These are phyloP conservation scores for Cotesia congregata DNA, from an alignment of 2,888 invertebrate species.

Conservation along the genomic window DNA sequence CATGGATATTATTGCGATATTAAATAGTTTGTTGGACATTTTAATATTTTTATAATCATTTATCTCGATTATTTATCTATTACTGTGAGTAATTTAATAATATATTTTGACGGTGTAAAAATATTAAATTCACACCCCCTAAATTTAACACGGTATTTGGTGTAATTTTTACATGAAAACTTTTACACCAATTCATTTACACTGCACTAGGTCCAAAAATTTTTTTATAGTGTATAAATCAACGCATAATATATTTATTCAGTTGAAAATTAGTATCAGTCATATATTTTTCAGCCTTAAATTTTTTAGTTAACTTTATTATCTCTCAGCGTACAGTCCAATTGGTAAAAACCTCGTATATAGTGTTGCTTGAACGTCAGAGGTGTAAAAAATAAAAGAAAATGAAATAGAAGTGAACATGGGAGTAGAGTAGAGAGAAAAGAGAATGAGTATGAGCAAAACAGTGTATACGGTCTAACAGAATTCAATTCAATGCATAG, in stretches of 20 bases:
- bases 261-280: slow-evolving; percentile 1
- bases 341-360: slow-evolving; percentile 3
- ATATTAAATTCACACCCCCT: neutral
- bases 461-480: slow-evolving; percentile 44
- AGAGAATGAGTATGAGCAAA: slow-evolving; percentile 9
- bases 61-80: no score
- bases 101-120: neutral
- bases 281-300: neutral
- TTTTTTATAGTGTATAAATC: neutral
- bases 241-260: neutral
- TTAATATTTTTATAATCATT: no score
- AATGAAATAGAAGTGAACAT: slow-evolving; percentile 23
- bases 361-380: slow-evolving; percentile 7
- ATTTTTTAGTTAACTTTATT: slow-evolving; percentile 13
- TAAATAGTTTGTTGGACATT: neutral
- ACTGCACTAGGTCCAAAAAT: neutral
- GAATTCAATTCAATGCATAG: slow-evolving; percentile 65
- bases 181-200: neutral
- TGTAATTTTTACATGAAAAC: neutral
- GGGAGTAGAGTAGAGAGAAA: slow-evolving; percentile 21
- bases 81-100: no score
- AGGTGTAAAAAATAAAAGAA: slow-evolving; percentile 24
- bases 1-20: neutral
- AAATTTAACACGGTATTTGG: neutral
- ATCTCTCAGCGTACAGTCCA: slow-evolving; percentile 2